These are phyloP conservation scores for Mixornis gularis DNA, from an alignment of 2,113 vertebrate species.

Conservation along the genomic window DNA sequence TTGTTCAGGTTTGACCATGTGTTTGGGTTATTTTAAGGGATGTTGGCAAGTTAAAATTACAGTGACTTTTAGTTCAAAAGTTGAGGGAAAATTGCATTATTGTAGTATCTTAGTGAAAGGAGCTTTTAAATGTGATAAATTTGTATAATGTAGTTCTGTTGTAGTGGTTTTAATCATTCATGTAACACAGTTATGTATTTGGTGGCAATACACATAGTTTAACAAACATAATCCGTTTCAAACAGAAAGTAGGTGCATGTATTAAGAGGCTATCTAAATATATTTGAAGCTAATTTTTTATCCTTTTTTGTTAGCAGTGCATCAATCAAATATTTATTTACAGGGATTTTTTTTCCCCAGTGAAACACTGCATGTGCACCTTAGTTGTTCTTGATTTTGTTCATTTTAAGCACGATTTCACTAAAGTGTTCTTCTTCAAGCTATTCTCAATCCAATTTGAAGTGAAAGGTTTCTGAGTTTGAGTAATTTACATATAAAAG, in stretches of 20 bases:
- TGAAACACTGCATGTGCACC: not conserved
- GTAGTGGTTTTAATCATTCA: not conserved
- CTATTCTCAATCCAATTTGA: slow-evolving; percentile 75
- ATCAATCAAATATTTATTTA: slow-evolving; percentile 34
- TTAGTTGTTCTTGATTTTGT: slow-evolving; percentile 42
- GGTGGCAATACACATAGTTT: not conserved
- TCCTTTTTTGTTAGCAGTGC: slow-evolving; percentile 8
- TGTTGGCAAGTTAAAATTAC: not conserved
- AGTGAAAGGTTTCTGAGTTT: slow-evolving; percentile 70
- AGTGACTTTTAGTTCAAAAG: not conserved
- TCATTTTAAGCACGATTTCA: slow-evolving; percentile 70
- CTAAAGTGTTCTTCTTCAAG: slow-evolving; percentile 61
- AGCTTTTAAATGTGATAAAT: not conserved
- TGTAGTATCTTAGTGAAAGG: not conserved
- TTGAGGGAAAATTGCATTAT: not conserved
- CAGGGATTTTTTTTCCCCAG: not conserved
- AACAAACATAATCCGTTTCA: not conserved
- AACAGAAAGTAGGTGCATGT: not conserved
- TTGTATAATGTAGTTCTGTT: not conserved
- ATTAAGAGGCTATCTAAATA: not conserved
- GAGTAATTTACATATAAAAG: slow-evolving; percentile 80
- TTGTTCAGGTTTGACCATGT: not conserved
- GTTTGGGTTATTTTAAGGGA: not conserved
- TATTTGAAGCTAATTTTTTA: not conserved
- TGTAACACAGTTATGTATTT: not conserved